Evolutionary conservation across 2,888 invertebrate species (phyloP).

Genomic region (Priapulus caudatus): DNA sequence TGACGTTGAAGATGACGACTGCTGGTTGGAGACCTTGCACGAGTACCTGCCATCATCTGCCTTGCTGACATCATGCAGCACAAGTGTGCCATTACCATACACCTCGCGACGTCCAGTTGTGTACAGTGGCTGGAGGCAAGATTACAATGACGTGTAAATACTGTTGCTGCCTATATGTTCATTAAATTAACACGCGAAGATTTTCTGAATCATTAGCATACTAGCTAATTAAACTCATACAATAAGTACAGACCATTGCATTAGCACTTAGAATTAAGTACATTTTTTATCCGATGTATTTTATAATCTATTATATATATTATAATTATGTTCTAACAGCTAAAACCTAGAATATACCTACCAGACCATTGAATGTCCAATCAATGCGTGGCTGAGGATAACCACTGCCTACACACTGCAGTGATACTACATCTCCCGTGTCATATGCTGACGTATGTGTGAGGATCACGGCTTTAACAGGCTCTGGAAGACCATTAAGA

Average conservation of each 20-base stretch:
- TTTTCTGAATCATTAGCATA: no score
- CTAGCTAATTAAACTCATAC: no score
- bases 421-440: conserved; percentile 1
- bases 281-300: no score
- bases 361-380: neutral
- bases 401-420: conserved; percentile 9
- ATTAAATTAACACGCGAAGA: no score
- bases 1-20: neutral
- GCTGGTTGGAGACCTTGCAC: neutral
- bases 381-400: conserved; percentile 2
- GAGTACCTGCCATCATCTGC: conserved; percentile 1
- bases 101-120: neutral
- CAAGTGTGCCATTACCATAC: conserved; percentile 1
- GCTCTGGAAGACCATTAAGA: conserved; percentile 4
- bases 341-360: no score
- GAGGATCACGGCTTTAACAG: conserved; percentile 7
- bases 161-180: no score
- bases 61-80: neutral
- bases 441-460: conserved; percentile 2
- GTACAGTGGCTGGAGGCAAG: neutral
- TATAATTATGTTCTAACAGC: no score
- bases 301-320: no score
- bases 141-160: no score
- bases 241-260: no score
- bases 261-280: no score